A percentile compares a stretch with the other conserved stretches of the same genome.
Evolutionary conservation across 2,797 vertebrate genomes (phyloP).

Genomic region (Acropternis orthonyx): DNA sequence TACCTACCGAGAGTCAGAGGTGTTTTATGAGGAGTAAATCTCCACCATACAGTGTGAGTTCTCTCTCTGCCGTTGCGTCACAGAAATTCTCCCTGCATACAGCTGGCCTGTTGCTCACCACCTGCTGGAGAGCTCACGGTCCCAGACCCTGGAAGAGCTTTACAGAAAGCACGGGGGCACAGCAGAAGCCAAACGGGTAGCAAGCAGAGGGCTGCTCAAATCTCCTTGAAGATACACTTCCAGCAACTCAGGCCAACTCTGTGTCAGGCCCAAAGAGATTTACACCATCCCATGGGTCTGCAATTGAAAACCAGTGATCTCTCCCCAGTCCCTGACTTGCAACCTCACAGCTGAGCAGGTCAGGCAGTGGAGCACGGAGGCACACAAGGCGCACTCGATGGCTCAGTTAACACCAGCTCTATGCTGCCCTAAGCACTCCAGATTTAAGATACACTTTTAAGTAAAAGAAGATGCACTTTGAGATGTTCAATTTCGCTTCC

Average conservation of each 20-base stretch:
- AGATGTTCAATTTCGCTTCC: neutral
- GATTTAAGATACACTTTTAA: neutral
- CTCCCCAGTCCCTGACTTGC: neutral
- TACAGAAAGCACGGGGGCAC: neutral
- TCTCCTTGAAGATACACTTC: neutral
- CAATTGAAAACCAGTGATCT: neutral
- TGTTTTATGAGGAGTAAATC: neutral
- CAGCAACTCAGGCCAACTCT: neutral
- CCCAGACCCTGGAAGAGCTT: neutral
- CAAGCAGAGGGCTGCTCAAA: neutral
- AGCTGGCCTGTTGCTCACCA: neutral
- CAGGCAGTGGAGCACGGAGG: rapidly evolving
- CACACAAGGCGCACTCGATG: rapidly evolving
- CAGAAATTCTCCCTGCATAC: neutral
- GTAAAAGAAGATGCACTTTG: neutral
- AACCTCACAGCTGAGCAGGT: neutral
- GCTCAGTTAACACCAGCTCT: neutral
- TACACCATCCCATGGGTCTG: no score
- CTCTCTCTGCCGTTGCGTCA: neutral
- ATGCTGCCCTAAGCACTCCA: rapidly evolving
- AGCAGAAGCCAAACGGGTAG: neutral
- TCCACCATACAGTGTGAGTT: neutral
- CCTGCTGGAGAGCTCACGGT: neutral
- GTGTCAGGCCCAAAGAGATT: neutral
- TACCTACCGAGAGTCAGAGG: neutral